Evolutionary conservation across 2,888 invertebrate genomes (phyloP), one percentile per base, ranked within the genome.

Genomic region (Acanthosepion pharaonis): DNA sequence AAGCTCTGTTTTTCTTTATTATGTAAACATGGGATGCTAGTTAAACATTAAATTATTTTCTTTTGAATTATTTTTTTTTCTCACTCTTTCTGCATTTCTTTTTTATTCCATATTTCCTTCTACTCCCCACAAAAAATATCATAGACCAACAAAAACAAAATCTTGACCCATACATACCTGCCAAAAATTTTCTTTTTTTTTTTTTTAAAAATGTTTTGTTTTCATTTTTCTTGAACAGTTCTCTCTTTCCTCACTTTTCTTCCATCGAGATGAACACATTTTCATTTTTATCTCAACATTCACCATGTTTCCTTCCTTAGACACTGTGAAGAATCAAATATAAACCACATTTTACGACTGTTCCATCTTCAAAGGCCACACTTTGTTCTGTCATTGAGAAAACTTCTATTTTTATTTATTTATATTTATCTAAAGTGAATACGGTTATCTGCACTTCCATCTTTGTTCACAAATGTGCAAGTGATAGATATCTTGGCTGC

Each of bases 381-480:
- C 78, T 78, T 78, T 78, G 78, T 78, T 78, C 78, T 78, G 78
- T 33, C 78, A 78, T 78, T 78, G 78, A 78, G 78, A 78, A 78
- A 78, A 33, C 78, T 78, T n/a, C 78, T 78, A 78, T 78, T 33
- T 78, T n/a, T 78, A 78, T 33, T n/a, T 78, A n/a, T 78, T 78
- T 78, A 78, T 78, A n/a, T 78, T 78, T 78, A 78, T 78, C 78
- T 78, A 78, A 78, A 78, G 78, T 78, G 78, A 78, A 78, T 33
- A 78, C 78, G 78, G 78, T 78, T 78, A 78, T 78, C 78, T 78
- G 78, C n/a, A n/a, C 78, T 78, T 78, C 78, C 78, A 78, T 78
- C 78, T 78, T 78, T 78, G n/a, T 78, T 78, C 78, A 78, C 78
- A 78, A 78, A 78, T 78, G 78, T 78, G 78, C 78, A 78, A 78